Percentiles rank a stretch among this genome's conserved stretches.
phyloP scores from a whole-genome alignment of 92 coral and sea anemone species.

The Anthopleura xanthogrammica region DNA sequence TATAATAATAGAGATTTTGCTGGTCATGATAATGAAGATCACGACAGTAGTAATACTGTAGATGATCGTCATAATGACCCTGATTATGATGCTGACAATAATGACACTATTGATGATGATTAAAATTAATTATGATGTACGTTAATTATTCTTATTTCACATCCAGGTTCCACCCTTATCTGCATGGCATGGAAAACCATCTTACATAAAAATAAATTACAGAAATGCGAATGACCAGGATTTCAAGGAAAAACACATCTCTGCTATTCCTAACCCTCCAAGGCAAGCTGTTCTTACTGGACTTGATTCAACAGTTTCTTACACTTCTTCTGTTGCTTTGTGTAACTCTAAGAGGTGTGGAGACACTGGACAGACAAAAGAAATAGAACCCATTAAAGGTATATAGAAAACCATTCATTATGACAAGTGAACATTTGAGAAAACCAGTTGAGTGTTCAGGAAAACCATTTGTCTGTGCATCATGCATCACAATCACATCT shows the following conservation, averaged over 20 bases:
- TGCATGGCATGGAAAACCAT: constrained; percentile 10
- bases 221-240: neutral
- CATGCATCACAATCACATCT: neutral
- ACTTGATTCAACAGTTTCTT: neutral
- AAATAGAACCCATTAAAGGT: neutral
- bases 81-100: neutral
- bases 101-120: neutral
- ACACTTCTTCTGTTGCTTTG: neutral
- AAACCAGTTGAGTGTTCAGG: neutral
- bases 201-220: neutral
- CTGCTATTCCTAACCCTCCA: neutral
- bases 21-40: neutral
- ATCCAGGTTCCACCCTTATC: neutral
- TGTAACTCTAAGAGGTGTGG: constrained; percentile 1
- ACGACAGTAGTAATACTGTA: neutral
- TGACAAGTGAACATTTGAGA: too few relatives aligned
- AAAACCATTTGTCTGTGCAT: neutral
- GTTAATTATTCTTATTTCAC: neutral
- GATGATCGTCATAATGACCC: neutral
- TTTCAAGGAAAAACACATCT: neutral
- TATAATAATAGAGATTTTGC: neutral
- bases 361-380: neutral
- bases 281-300: neutral
- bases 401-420: neutral
- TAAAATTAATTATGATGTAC: too few relatives aligned